Evolutionary conservation across 2,113 vertebrate species (phyloP).

Genomic region (Pelodiscus sinensis): DNA sequence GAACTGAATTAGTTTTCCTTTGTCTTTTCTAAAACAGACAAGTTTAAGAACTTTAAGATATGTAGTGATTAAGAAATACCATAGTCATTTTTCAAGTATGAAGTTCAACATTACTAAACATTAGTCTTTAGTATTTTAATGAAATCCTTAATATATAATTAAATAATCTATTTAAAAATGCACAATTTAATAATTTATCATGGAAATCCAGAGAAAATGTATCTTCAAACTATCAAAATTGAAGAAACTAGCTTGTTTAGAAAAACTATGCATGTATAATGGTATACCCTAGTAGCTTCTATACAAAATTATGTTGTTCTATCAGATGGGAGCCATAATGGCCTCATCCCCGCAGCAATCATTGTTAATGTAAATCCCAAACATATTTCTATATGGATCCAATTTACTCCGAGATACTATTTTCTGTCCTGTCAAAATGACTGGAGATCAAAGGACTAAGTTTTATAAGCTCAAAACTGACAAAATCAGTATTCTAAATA

Average conservation of each 20-base stretch:
- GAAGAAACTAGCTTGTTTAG: constrained; percentile 39
- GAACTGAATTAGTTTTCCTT: neutral
- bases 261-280: constrained; percentile 70
- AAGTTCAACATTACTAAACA: neutral
- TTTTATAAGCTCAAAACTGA: constrained; percentile 87
- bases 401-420: constrained; percentile 83
- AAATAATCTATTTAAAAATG: neutral
- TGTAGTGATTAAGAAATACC: neutral
- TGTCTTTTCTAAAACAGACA: neutral
- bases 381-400: constrained; percentile 79
- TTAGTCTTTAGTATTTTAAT: neutral
- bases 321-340: constrained; percentile 89
- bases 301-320: constrained; percentile 79
- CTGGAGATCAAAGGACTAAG: constrained; percentile 83
- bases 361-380: constrained; percentile 90
- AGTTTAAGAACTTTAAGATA: neutral
- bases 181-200: constrained; percentile 53
- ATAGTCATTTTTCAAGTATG: neutral
- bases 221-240: constrained; percentile 64
- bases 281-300: constrained; percentile 64
- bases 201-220: neutral
- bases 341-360: constrained; percentile 92
- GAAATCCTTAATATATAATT: neutral
- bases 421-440: constrained; percentile 80
- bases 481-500: constrained; percentile 85